Conservation (phyloP, 2,888 invertebrate genomes). For the Ichneumon xanthorius region DNA sequence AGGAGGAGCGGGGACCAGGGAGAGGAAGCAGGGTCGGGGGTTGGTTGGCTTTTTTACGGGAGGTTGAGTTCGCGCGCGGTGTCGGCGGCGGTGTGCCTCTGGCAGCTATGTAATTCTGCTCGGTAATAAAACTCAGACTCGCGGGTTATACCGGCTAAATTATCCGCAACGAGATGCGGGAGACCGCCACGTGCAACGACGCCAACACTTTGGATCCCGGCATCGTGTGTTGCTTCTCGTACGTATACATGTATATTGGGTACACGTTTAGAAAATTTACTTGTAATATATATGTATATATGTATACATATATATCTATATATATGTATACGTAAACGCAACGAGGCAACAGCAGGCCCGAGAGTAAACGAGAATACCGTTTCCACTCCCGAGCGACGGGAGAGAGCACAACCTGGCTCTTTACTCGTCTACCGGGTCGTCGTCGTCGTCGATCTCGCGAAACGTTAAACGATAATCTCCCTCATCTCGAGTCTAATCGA, state of each 20-base stretch:
- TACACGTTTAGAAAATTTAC: conserved; percentile 29
- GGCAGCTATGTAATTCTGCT: conserved; percentile 77
- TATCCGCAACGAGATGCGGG: conserved; percentile 77
- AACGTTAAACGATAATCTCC: conserved; percentile 58
- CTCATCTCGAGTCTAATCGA: conserved; percentile 54
- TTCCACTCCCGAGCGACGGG: conserved; percentile 24
- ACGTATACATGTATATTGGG: conserved; percentile 19
- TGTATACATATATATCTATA: conserved; percentile 4
- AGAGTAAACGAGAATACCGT: conserved; percentile 50
- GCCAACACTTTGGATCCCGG: conserved; percentile 48
- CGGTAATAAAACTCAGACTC: conserved; percentile 80
- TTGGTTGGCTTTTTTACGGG: conserved; percentile 60
- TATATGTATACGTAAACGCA: neutral
- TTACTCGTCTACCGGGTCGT: conserved; percentile 17
- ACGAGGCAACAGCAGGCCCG: conserved; percentile 49
- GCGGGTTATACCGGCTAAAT: conserved; percentile 78
- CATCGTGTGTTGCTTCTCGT: conserved; percentile 22
- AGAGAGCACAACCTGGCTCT: conserved; percentile 18
- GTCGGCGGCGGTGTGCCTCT: conserved; percentile 59
- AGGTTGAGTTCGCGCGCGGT: conserved; percentile 53
- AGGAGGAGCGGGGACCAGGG: conserved; percentile 15
- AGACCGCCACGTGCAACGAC: conserved; percentile 69
- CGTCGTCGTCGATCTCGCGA: conserved; percentile 37
- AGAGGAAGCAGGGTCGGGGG: conserved; percentile 36
- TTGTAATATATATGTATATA: neutral